A percentile compares a stretch with the other conserved stretches of the same genome.
Conservation (phyloP, 2,797 vertebrate genomes). For the Sciurus vulgaris region DNA sequence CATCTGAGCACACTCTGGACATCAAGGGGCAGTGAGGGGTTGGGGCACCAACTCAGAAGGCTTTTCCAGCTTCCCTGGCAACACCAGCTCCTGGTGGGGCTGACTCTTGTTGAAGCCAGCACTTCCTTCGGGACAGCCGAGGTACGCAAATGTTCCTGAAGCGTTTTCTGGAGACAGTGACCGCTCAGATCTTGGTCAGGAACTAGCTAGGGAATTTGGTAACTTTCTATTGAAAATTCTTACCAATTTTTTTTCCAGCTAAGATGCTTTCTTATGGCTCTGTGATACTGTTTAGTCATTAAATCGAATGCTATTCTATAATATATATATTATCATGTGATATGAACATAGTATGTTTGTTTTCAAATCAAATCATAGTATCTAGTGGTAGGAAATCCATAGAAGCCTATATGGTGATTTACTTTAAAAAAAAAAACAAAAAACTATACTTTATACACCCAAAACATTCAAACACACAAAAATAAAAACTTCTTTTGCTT, state of each 20-base stretch:
- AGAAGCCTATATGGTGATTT: background rate
- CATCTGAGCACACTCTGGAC: background rate
- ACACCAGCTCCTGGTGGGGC: background rate
- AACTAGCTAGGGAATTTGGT: slow-evolving; percentile 38
- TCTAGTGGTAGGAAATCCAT: background rate
- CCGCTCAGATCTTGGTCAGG: slow-evolving; percentile 10
- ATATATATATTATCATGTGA: background rate
- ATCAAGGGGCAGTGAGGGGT: background rate
- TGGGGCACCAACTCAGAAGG: too few relatives aligned
- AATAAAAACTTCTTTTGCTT: background rate
- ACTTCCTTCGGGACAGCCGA: slow-evolving; percentile 46
- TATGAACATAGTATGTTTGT: background rate
- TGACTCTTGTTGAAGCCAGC: slow-evolving; percentile 17
- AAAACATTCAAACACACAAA: background rate
- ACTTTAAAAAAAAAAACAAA: slow-evolving; percentile 26
- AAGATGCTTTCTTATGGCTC: background rate
- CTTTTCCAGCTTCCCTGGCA: slow-evolving; percentile 28
- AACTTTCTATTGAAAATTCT: slow-evolving; percentile 41
- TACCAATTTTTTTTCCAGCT: background rate
- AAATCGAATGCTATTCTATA: background rate
- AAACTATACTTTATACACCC: background rate
- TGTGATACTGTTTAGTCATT: background rate
- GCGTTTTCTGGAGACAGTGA: slow-evolving; percentile 27
- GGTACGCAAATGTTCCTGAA: slow-evolving; percentile 45
- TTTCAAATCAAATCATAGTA: background rate